A percentile compares a stretch with the other conserved stretches of the same genome.
Evolutionary conservation across 2,113 vertebrate species (phyloP).

Genomic region (Meriones unguiculatus): DNA sequence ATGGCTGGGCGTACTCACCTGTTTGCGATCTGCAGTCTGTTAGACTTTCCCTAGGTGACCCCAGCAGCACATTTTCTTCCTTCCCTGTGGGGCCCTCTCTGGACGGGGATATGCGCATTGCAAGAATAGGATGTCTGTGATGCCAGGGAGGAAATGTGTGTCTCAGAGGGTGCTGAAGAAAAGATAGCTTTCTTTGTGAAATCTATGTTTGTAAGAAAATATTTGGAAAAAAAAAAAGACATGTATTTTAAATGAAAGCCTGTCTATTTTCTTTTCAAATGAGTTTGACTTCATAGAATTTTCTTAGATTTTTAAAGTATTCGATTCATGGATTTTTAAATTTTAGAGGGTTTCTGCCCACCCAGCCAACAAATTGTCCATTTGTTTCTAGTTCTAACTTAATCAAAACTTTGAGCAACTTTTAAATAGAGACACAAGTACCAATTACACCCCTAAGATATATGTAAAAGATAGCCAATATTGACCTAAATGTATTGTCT

Average conservation of each 20-base stretch:
- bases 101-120: too few species aligned
- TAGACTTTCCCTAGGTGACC: too few species aligned
- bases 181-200: not conserved
- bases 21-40: too few species aligned
- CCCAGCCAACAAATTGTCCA: not conserved
- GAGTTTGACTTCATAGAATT: not conserved
- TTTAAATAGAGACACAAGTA: slow-evolving; percentile 10
- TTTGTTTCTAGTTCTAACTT: slow-evolving; percentile 48
- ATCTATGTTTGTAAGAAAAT: not conserved
- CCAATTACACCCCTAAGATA: not conserved
- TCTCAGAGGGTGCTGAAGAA: not conserved
- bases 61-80: too few species aligned
- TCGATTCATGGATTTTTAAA: slow-evolving; percentile 23
- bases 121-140: not conserved
- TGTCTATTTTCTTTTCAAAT: not conserved
- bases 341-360: not conserved
- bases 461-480: not conserved
- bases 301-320: slow-evolving; percentile 26
- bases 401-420: not conserved
- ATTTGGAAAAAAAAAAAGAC: not conserved
- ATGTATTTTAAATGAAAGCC: not conserved
- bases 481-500: not conserved
- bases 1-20: too few species aligned
- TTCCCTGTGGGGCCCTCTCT: too few species aligned
- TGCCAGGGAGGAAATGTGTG: not conserved